phyloP scores from a whole-genome alignment of 2,113 vertebrate genomes.

The Chaenocephalus aceratus region DNA sequence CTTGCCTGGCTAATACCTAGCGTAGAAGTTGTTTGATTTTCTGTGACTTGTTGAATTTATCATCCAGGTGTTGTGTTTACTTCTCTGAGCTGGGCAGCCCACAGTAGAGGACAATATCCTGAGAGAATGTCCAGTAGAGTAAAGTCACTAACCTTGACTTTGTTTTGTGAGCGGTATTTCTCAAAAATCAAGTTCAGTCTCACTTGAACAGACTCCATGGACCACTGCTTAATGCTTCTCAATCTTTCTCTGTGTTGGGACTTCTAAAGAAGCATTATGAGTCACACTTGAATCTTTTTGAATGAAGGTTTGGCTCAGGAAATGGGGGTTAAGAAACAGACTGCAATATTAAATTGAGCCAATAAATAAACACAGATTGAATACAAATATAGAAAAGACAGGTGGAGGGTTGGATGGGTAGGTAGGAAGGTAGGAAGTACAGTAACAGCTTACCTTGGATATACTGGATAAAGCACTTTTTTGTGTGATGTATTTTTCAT shows the following conservation, averaged over 20 bases:
- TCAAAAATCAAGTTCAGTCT: constrained; percentile 1
- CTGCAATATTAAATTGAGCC: background rate
- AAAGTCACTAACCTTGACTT: constrained; percentile 7
- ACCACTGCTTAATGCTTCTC: background rate
- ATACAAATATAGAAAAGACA: constrained; percentile 14
- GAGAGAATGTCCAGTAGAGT: constrained; percentile 4
- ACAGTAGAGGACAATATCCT: background rate
- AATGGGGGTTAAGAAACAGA: background rate
- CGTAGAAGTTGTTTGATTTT: constrained; percentile 17
- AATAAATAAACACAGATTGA: constrained; percentile 2
- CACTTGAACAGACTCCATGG: background rate
- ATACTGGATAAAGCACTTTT: background rate
- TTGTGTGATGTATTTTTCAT: constrained; percentile 3
- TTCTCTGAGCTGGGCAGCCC: constrained; percentile 20
- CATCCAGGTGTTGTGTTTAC: constrained; percentile 19
- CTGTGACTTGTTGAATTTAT: constrained; percentile 35
- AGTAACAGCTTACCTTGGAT: constrained; percentile 1
- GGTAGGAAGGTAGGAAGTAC: background rate
- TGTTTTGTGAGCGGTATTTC: background rate
- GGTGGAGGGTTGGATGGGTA: constrained; percentile 7
- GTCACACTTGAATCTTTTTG: background rate
- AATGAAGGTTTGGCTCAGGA: constrained; percentile 13
- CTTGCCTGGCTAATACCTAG: background rate
- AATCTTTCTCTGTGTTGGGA: background rate
- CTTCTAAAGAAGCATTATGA: background rate